Base-by-base conservation (phyloP, 1,140 invertebrate species). In the Choristoneura fumiferana region DNA sequence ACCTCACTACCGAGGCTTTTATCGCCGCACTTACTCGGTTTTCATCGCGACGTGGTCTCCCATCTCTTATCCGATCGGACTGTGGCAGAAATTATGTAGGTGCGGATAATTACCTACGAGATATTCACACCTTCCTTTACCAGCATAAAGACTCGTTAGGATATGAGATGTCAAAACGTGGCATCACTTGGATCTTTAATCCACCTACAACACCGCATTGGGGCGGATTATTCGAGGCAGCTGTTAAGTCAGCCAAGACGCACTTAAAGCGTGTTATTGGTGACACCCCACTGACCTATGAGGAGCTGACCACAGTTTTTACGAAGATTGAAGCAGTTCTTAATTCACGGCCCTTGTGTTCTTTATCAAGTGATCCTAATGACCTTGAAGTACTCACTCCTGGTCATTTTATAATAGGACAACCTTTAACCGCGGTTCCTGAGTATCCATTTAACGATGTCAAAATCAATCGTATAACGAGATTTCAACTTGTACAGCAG, bases 41-140 rank as follows among this genome's bases (percentile, higher is more conserved):
- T 60, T 62, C 78, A 1, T 57, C 73, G 4, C 61, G 84, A 3
- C 62, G 89, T 43, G 87, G 87, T 33, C 54, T 70, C 12, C 75
- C 75, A 6, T 10, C n/a, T 0, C 55, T 62, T n/a, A 75, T 90
- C 0, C 69, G 76, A 58, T 73, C 69, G 0, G 86, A 90, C 56
- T 76, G 78, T 45, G 87, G 78, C 0, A 79, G 71, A 1, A 89
- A 88, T 58, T 90, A 81, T 53, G 63, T 80, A 8, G 73, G 77
- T 17, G 67, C 72, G 34, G 67, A 54, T 34, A 62, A 60, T 8
- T 55, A 75, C 6, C 53, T 75, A 8, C 54, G 37, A 8, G 61
- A 63, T 14, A 9, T 73, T 17, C 45, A 60, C n/a, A 53, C 59
- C 10, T 54, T 59, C 12, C 38, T 65, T 3, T 8, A 38, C 15